These are phyloP conservation scores for Sebastiscus albofasciatus DNA, from an alignment of 2,797 vertebrate species.

Conservation along the genomic window DNA sequence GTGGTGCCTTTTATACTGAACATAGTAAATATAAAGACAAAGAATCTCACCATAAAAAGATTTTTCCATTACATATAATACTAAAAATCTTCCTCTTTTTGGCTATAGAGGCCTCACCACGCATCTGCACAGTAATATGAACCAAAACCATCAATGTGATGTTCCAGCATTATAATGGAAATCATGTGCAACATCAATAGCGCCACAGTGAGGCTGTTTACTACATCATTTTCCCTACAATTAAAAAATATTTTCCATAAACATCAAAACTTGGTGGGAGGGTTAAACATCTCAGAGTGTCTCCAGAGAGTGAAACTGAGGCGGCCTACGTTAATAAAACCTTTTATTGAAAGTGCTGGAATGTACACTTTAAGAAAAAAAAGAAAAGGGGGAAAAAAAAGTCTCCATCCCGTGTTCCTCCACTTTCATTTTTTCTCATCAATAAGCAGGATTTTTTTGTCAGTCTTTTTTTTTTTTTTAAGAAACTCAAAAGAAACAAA, in stretches of 20 bases:
- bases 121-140: background rate
- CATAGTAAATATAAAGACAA: background rate
- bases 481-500: conserved; percentile 50
- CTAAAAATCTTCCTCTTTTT: background rate
- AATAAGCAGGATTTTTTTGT: conserved; percentile 43
- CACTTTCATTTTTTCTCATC: conserved; percentile 34
- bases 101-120: background rate
- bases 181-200: background rate
- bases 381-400: background rate
- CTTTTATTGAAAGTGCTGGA: conserved; percentile 83
- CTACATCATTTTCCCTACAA: background rate
- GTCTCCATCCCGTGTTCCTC: conserved; percentile 8
- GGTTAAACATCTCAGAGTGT: background rate
- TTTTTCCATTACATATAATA: background rate
- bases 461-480: conserved; percentile 2
- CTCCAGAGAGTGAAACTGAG: background rate
- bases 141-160: background rate
- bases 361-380: conserved; percentile 74
- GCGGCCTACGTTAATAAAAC: conserved; percentile 66
- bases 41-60: background rate
- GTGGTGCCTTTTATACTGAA: background rate
- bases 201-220: background rate
- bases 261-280: background rate
- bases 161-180: background rate
- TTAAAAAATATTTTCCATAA: background rate